Conservation (phyloP, 37 sponge, comb jelly and placozoan genomes). For the Cliona cf. orientalis region DNA sequence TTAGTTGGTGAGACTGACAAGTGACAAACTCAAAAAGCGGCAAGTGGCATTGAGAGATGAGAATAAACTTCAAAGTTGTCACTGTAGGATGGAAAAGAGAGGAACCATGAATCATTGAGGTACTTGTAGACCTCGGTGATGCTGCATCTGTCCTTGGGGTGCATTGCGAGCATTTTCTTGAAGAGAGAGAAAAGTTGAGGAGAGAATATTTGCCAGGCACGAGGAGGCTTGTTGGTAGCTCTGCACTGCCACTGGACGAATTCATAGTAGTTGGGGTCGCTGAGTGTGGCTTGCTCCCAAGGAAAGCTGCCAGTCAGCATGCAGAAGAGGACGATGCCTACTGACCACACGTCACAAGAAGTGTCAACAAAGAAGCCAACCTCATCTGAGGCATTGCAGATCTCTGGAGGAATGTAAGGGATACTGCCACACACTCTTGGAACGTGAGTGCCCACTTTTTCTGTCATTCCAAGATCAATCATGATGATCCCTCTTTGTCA, state of each 20-base stretch:
- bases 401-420: constrained; percentile 96
- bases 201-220: constrained; percentile 81
- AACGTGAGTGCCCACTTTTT: constrained; percentile 83
- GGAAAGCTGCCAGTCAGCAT: constrained; percentile 97
- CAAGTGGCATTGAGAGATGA: too few relatives aligned
- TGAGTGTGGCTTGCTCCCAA: constrained; percentile 90
- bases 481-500: constrained; percentile 67
- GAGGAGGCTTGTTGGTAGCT: constrained; percentile 55
- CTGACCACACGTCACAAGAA: constrained; percentile 93
- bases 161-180: constrained; percentile 75
- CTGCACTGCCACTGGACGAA: constrained; percentile 86
- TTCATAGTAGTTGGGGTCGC: constrained; percentile 90
- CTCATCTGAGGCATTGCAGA: constrained; percentile 85
- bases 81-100: too few relatives aligned
- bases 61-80: too few relatives aligned
- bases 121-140: constrained; percentile 72
- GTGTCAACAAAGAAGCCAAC: constrained; percentile 80
- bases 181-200: constrained; percentile 81
- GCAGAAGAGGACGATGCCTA: constrained; percentile 91
- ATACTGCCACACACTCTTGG: constrained; percentile 91
- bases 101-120: constrained; percentile 74
- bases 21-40: too few relatives aligned
- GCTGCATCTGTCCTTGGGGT: constrained; percentile 70
- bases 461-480: constrained; percentile 97
- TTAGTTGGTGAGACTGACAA: too few relatives aligned